A percentile compares a stretch with the other conserved stretches of the same genome.
Evolutionary conservation across 2,888 invertebrate genomes (phyloP).

Genomic region (Halictus ligatus): DNA sequence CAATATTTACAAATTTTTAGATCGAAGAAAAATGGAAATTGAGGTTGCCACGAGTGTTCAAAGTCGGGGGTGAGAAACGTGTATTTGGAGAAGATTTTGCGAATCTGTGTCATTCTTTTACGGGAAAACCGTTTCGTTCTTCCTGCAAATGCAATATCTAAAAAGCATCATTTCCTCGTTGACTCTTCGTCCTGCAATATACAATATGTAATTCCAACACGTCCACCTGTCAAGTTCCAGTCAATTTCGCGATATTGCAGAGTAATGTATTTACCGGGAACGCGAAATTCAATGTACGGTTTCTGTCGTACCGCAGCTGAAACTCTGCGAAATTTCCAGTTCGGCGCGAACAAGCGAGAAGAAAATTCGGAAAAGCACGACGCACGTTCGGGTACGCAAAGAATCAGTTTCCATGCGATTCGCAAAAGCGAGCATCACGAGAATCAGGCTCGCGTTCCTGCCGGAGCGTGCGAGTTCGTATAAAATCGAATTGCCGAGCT

Average conservation of each 20-base stretch:
- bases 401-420: not conserved
- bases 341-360: not conserved
- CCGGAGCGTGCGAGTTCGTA: not conserved
- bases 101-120: not conserved
- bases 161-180: not conserved
- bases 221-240: not conserved
- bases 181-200: not conserved
- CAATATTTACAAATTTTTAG: not conserved
- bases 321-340: not conserved
- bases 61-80: not conserved
- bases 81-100: not conserved
- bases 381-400: not conserved
- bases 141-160: not conserved
- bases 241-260: not conserved
- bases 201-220: not conserved
- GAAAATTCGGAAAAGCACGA: not conserved
- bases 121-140: not conserved
- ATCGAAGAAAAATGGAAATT: not conserved
- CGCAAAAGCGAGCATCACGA: not conserved
- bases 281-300: not conserved
- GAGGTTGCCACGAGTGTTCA: not conserved
- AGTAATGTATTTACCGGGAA: not conserved
- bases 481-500: not conserved
- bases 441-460: not conserved
- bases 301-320: not conserved